phyloP scores from a whole-genome alignment of 2,888 invertebrate genomes.

The Zaprionus lineosus region DNA sequence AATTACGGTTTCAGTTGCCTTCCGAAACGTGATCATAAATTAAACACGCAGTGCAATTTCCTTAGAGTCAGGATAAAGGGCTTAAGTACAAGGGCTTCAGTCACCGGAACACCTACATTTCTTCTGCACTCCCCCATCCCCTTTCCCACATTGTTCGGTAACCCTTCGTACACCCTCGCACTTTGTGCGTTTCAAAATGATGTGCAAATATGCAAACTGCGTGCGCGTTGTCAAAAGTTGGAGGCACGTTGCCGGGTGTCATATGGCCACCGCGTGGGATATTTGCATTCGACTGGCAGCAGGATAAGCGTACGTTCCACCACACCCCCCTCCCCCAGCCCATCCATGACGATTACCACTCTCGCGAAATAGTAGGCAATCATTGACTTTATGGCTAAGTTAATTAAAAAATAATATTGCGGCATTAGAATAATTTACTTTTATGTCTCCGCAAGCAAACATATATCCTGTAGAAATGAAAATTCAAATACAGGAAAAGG shows the following conservation, averaged over 20 bases:
- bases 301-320: slow-evolving; percentile 11
- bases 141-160: too few species aligned
- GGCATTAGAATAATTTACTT: slow-evolving; percentile 30
- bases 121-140: too few species aligned
- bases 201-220: slow-evolving; percentile 70
- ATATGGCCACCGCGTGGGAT: slow-evolving; percentile 8
- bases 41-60: slow-evolving; percentile 41
- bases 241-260: slow-evolving; percentile 23
- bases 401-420: slow-evolving; percentile 61
- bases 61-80: slow-evolving; percentile 2
- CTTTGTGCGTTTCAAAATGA: slow-evolving; percentile 32
- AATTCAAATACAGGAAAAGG: too few species aligned
- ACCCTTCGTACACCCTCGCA: not conserved
- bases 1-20: slow-evolving; percentile 49
- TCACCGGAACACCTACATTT: too few species aligned
- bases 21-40: slow-evolving; percentile 30
- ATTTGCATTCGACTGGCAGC: slow-evolving; percentile 54
- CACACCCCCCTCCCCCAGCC: not conserved
- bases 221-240: slow-evolving; percentile 46
- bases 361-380: not conserved
- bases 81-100: not conserved
- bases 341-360: not conserved
- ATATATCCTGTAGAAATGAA: not conserved
- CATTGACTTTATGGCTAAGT: slow-evolving; percentile 44
- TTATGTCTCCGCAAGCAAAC: not conserved